Evolutionary conservation across 1,140 invertebrate species (phyloP), one percentile per base, ranked within the genome.

Genomic region (Cyclina sinensis): DNA sequence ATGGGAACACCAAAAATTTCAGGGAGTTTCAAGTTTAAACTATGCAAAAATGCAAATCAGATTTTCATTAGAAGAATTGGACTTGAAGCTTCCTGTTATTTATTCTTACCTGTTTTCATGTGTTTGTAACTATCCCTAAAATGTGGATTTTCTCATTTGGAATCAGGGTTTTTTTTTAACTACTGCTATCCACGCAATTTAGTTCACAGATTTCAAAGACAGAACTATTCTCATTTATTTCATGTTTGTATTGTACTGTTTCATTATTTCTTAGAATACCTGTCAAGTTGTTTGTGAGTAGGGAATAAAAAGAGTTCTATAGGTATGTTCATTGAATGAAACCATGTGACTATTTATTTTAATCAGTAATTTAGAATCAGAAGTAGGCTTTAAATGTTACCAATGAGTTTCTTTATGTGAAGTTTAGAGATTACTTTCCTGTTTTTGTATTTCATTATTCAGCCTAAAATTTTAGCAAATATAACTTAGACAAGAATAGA

Each of bases 271-370:
- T 35, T 81, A 81, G 79, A 81, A 65, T 81, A 81, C 79, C 79
- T 81, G 79, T 81, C 79, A 24, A 81, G 79, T 81, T 81, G 79
- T 65, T 65, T 81, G 54, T 81, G 79, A 81, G 27, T 57, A 57
- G 79, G 27, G 43, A 62, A 65, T 37, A 39, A 81, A 80, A 24
- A 18, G 35, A 32, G 9, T 62, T 62, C 32, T 16, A 27, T 57
- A 65, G 51, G 59, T 81, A 81, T 27, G 79, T 62, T 11, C 62
- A 43, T n/a, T 43, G 79, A 65, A 81, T 81, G 79, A 81, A 39
- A 24, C 24, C n/a, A 62, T 79, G 70, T 74, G 62, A 74, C 35
- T 43, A 78, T 78, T 78, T 78, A 51, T 51, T 78, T 78, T n/a
- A 27, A 51, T 16, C 1, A 14, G 74, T 51, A 32, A 32, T 35